Evolutionary conservation across 2,113 vertebrate species (phyloP).

Genomic region (Cyphomyrus discorhynchus): DNA sequence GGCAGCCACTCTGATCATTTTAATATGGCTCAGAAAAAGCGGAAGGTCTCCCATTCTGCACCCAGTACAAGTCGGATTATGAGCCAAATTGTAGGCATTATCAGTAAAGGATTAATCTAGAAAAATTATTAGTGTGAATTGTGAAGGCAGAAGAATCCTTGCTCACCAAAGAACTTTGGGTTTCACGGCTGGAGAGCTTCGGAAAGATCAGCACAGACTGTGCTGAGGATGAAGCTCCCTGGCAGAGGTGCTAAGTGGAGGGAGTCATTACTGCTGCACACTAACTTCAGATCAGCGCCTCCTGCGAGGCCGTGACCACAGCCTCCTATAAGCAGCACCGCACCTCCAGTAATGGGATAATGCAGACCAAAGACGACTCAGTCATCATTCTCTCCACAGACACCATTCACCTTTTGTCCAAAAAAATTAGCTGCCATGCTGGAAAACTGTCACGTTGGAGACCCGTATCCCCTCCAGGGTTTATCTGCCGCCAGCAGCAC

Average conservation of each 20-base stretch:
- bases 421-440: neutral
- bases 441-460: neutral
- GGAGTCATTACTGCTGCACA: neutral
- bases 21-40: neutral
- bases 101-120: neutral
- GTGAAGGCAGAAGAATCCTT: neutral
- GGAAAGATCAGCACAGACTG: neutral
- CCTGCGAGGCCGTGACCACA: neutral
- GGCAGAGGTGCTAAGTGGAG: neutral
- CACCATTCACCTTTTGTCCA: neutral
- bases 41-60: neutral
- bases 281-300: neutral
- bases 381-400: neutral
- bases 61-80: neutral
- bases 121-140: neutral
- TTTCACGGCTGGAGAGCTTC: neutral
- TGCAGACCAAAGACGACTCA: neutral
- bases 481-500: neutral
- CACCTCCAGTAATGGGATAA: neutral
- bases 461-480: neutral
- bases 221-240: neutral
- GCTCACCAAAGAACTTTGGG: neutral
- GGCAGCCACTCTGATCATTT: neutral
- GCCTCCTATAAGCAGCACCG: neutral
- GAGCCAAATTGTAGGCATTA: neutral